phyloP scores from a whole-genome alignment of 2,113 vertebrate species.

The Etheostoma spectabile region DNA sequence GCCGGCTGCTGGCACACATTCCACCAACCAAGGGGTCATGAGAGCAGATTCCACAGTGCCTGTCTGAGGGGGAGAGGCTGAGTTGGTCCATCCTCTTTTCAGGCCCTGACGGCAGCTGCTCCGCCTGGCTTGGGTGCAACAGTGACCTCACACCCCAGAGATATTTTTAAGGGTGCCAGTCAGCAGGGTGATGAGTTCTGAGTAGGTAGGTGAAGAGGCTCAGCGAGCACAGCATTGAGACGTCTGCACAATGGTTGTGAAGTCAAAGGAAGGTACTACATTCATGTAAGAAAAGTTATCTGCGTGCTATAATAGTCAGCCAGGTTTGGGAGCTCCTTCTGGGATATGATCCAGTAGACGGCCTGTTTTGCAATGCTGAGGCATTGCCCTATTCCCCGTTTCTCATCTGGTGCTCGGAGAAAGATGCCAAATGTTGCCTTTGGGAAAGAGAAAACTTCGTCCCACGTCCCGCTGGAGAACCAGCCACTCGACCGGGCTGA shows the following conservation, averaged over 20 bases:
- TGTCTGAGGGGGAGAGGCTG: constrained; percentile 60
- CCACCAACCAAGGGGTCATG: constrained; percentile 60
- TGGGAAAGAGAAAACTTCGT: constrained; percentile 80
- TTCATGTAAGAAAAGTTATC: constrained; percentile 12
- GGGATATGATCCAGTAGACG: constrained; percentile 79
- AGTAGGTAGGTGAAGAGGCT: constrained; percentile 66
- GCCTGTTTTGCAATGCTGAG: constrained; percentile 85
- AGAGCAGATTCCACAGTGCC: constrained; percentile 75
- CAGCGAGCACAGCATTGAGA: constrained; percentile 78
- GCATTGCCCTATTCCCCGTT: constrained; percentile 84
- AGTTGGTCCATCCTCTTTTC: constrained; percentile 69
- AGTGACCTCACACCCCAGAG: constrained; percentile 87
- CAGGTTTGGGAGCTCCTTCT: constrained; percentile 25
- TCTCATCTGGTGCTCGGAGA: constrained; percentile 73
- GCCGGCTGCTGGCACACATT: constrained; percentile 63
- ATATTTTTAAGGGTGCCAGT: constrained; percentile 92
- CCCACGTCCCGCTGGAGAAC: constrained; percentile 73
- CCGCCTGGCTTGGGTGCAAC: constrained; percentile 87
- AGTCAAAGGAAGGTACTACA: constrained; percentile 50
- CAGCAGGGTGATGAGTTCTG: constrained; percentile 86
- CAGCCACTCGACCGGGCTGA: constrained; percentile 88
- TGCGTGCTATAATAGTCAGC: not conserved
- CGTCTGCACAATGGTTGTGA: constrained; percentile 55
- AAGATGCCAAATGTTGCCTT: constrained; percentile 89
- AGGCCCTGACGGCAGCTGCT: constrained; percentile 84